Conservation (phyloP, 2,797 vertebrate species). For the Fratercula arctica region DNA sequence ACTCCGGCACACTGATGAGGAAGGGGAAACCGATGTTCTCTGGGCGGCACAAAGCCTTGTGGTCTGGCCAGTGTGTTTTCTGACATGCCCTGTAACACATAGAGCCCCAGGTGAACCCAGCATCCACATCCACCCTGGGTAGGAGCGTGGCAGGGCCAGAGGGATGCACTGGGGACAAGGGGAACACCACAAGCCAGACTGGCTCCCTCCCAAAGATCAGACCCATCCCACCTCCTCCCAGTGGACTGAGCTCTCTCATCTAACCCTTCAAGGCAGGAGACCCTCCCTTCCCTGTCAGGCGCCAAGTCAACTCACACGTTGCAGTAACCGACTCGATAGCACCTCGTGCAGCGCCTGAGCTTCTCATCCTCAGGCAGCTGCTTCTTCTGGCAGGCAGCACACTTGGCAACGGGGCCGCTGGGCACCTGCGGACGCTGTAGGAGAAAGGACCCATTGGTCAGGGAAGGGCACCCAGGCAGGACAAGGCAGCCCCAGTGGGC, state of each 20-base stretch:
- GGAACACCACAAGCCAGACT: neutral
- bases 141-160: neutral
- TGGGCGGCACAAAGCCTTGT: slow-evolving; percentile 89
- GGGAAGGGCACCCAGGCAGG: neutral
- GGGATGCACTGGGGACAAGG: fast-evolving
- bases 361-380: slow-evolving; percentile 93
- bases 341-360: slow-evolving; percentile 94
- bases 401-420: slow-evolving; percentile 90
- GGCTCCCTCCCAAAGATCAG: neutral
- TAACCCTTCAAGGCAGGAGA: neutral
- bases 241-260: neutral
- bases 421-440: slow-evolving; percentile 92
- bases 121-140: fast-evolving
- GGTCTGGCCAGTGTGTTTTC: slow-evolving; percentile 93
- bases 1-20: slow-evolving; percentile 91
- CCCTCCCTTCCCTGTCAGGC: neutral
- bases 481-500: neutral
- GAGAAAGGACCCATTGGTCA: neutral
- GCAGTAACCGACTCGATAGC: slow-evolving; percentile 97
- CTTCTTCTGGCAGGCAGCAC: slow-evolving; percentile 93
- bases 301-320: slow-evolving; percentile 88
- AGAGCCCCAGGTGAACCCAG: neutral
- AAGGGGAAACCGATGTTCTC: slow-evolving; percentile 96
- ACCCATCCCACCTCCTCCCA: neutral
- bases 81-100: slow-evolving; percentile 84